These are phyloP conservation scores for Temnothorax longispinosus DNA, from an alignment of 1,140 invertebrate genomes.

Conservation along the genomic window DNA sequence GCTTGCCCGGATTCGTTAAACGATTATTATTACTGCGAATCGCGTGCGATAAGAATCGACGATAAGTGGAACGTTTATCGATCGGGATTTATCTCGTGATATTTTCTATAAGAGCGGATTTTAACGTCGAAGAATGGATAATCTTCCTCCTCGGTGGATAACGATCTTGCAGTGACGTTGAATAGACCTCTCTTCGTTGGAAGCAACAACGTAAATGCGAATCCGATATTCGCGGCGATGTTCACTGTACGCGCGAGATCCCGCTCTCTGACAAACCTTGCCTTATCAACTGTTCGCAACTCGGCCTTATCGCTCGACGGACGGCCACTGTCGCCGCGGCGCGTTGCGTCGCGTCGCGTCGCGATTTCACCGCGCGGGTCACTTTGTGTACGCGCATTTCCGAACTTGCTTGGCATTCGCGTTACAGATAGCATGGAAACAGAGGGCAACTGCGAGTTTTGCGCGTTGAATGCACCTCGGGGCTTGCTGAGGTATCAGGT, in stretches of 20 bases:
- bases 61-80: slow-evolving; percentile 38
- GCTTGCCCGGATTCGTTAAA: slow-evolving; percentile 34
- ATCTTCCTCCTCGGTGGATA: background rate
- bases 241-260: background rate
- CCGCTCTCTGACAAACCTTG: slow-evolving; percentile 18
- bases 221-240: slow-evolving; percentile 41
- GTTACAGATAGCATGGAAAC: slow-evolving; percentile 68
- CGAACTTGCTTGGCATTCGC: slow-evolving; percentile 69
- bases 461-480: slow-evolving; percentile 60
- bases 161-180: background rate
- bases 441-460: slow-evolving; percentile 61
- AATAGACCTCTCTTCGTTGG: background rate
- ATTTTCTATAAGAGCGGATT: slow-evolving; percentile 22
- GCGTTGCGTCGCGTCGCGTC: background rate
- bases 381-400: slow-evolving; percentile 37
- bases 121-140: slow-evolving; percentile 52
- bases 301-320: slow-evolving; percentile 57
- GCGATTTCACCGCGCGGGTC: slow-evolving; percentile 59
- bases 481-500: slow-evolving; percentile 66
- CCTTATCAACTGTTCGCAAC: slow-evolving; percentile 64
- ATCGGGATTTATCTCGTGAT: slow-evolving; percentile 39
- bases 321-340: background rate
- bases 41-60: slow-evolving; percentile 43
- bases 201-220: slow-evolving; percentile 46
- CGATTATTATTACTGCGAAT: slow-evolving; percentile 53